These are phyloP conservation scores for Planiliza haematocheilus DNA, from an alignment of 2,113 vertebrate genomes.

Conservation along the genomic window DNA sequence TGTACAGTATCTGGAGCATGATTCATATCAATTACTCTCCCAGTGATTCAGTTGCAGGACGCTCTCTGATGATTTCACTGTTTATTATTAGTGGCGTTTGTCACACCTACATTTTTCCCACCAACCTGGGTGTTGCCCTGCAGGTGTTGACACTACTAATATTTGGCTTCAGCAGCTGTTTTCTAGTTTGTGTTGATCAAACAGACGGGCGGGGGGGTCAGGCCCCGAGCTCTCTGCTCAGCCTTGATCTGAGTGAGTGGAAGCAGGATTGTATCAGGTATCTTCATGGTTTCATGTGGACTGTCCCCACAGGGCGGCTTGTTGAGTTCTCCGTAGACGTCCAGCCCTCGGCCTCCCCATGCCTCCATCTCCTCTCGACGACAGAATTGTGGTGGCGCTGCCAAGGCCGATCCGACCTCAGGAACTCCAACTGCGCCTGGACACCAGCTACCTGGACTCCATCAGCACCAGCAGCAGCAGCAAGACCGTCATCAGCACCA, in stretches of 20 bases:
- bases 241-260: not conserved
- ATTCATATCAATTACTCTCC: constrained; percentile 59
- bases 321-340: constrained; percentile 91
- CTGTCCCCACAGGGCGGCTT: constrained; percentile 83
- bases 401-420: constrained; percentile 98
- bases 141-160: constrained; percentile 75
- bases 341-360: constrained; percentile 95
- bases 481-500: constrained; percentile 85
- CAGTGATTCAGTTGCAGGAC: constrained; percentile 49
- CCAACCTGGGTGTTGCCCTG: constrained; percentile 72
- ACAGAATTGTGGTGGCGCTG: constrained; percentile 99
- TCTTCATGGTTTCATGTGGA: not conserved
- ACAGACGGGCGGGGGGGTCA: constrained; percentile 34
- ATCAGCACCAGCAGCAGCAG: constrained; percentile 77
- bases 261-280: not conserved
- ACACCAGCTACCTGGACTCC: constrained; percentile 92
- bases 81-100: constrained; percentile 68
- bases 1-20: constrained; percentile 47
- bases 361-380: constrained; percentile 99
- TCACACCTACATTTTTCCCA: constrained; percentile 51
- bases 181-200: constrained; percentile 65
- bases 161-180: constrained; percentile 53
- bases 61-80: constrained; percentile 59
- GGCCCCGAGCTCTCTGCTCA: constrained; percentile 14
- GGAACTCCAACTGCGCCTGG: constrained; percentile 96